Conservation (phyloP, 2,797 vertebrate genomes). For the Acanthis flammea region DNA sequence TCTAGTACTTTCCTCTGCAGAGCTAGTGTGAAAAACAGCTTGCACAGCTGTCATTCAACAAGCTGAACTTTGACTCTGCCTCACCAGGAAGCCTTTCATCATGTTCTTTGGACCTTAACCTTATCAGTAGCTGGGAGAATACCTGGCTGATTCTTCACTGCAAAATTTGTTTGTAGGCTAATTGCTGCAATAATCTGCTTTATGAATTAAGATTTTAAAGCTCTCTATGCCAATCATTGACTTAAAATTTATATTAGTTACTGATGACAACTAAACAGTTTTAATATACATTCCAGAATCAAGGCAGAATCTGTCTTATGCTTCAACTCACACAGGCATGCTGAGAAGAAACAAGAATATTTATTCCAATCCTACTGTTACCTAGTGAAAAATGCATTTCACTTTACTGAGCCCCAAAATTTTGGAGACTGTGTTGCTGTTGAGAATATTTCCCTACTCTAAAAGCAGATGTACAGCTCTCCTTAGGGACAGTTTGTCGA, state of each 20-base stretch:
- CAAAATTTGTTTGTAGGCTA: background rate
- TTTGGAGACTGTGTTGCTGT: background rate
- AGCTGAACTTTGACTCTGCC: background rate
- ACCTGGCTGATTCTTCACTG: background rate
- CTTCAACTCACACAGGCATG: background rate
- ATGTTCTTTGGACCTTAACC: background rate
- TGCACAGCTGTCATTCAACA: background rate
- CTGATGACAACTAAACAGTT: background rate
- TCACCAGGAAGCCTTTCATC: background rate
- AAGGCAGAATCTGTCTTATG: background rate
- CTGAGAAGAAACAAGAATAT: background rate
- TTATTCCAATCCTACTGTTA: background rate
- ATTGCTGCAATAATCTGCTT: background rate
- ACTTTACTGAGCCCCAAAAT: background rate
- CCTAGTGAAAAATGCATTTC: background rate
- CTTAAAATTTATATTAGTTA: background rate
- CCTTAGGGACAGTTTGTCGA: background rate
- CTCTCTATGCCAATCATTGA: background rate
- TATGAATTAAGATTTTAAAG: background rate
- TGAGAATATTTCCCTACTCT: background rate
- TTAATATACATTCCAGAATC: background rate
- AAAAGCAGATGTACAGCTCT: background rate
- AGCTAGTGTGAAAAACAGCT: background rate
- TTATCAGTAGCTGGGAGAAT: background rate
- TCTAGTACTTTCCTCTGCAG: background rate